These are phyloP conservation scores for Yponomeuta plumbellus DNA, from an alignment of 2,888 invertebrate species.

Conservation along the genomic window DNA sequence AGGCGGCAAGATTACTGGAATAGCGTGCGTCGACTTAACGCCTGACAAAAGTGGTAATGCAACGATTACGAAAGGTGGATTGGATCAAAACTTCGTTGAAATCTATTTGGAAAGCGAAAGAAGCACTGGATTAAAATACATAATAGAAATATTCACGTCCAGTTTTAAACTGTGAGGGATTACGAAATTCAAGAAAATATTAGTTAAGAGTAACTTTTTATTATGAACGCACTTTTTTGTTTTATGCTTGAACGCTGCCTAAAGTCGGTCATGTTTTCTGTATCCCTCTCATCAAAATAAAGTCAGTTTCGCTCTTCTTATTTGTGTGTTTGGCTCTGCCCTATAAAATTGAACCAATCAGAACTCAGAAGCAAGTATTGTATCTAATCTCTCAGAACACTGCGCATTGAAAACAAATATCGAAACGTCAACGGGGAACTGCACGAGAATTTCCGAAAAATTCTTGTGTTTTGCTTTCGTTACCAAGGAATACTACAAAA, in stretches of 20 bases:
- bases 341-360: background rate
- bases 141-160: slow-evolving; percentile 16
- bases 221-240: background rate
- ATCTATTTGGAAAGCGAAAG: slow-evolving; percentile 38
- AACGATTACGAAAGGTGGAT: slow-evolving; percentile 34
- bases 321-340: background rate
- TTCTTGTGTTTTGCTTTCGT: slow-evolving; percentile 14
- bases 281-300: background rate
- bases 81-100: slow-evolving; percentile 30
- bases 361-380: background rate
- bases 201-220: background rate
- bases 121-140: slow-evolving; percentile 33
- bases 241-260: background rate
- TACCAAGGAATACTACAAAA: background rate
- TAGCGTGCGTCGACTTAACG: slow-evolving; percentile 38
- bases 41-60: slow-evolving; percentile 32
- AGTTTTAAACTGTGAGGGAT: slow-evolving; percentile 18
- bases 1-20: slow-evolving; percentile 40
- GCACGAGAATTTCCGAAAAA: background rate
- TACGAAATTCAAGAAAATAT: background rate
- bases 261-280: background rate
- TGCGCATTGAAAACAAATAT: slow-evolving; percentile 9
- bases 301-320: background rate
- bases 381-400: background rate
- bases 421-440: background rate